Percentiles rank a stretch among this genome's conserved stretches.
phyloP scores from a whole-genome alignment of 2,797 vertebrate genomes.

The Oreonectes daqikongensis region DNA sequence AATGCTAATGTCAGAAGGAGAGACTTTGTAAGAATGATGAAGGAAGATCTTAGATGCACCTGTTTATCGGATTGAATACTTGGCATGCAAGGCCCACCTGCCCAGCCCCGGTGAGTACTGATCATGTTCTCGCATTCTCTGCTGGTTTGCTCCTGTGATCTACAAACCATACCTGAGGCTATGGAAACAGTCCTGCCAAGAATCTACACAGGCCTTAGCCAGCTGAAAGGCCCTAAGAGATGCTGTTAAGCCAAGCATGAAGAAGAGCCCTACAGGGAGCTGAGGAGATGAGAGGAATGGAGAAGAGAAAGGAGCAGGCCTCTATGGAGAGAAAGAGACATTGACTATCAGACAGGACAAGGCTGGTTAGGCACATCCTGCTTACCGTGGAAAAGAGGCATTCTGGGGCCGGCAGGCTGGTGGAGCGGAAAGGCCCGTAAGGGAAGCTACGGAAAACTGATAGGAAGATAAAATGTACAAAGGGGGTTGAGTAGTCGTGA shows the following conservation, averaged over 20 bases:
- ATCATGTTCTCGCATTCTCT: constrained; percentile 41
- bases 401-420: constrained; percentile 42
- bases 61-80: constrained; percentile 9
- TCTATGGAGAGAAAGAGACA: constrained; percentile 43
- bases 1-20: not conserved
- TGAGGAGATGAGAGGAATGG: constrained; percentile 32
- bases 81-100: constrained; percentile 33
- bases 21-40: not conserved
- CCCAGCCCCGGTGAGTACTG: constrained; percentile 19
- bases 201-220: constrained; percentile 31
- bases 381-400: constrained; percentile 42
- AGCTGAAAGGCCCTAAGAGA: constrained; percentile 39
- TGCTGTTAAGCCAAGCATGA: constrained; percentile 48
- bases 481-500: constrained; percentile 10
- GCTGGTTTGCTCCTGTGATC: constrained; percentile 42
- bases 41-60: not conserved
- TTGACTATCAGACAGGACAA: constrained; percentile 64
- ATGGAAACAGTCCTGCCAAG: constrained; percentile 26
- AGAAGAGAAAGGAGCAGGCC: constrained; percentile 49
- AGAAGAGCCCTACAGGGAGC: constrained; percentile 42
- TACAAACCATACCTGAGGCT: constrained; percentile 43
- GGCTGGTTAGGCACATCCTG: constrained; percentile 66
- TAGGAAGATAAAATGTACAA: constrained; percentile 6
- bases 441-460: constrained; percentile 56
- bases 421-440: constrained; percentile 35